Percentiles rank a stretch among this genome's conserved stretches.
These are phyloP conservation scores for Drosophila paranaensis DNA, from an alignment of 2,888 invertebrate genomes.

Conservation along the genomic window DNA sequence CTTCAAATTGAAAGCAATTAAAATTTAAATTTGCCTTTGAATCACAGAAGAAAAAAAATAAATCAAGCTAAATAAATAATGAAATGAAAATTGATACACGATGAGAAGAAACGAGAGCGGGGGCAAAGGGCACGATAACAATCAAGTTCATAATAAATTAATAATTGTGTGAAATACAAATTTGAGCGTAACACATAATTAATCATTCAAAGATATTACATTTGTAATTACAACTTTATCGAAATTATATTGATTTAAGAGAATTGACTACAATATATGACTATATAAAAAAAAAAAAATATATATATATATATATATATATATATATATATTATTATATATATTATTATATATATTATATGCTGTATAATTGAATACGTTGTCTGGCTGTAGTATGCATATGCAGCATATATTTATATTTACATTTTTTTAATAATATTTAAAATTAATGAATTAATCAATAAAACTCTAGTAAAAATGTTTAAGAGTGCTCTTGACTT, in stretches of 20 bases:
- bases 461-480: no score
- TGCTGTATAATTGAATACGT: no score
- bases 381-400: no score
- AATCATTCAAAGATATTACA: not conserved
- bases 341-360: no score
- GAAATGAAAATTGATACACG: constrained; percentile 1
- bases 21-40: not conserved
- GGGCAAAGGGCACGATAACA: not conserved
- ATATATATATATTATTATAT: no score
- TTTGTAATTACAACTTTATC: not conserved
- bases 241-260: not conserved
- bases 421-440: no score
- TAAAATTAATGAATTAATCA: no score
- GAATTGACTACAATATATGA: no score
- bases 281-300: no score
- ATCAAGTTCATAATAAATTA: not conserved
- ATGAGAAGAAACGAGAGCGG: not conserved
- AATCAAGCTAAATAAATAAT: not conserved
- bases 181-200: not conserved
- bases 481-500: no score
- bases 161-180: not conserved
- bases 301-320: no score
- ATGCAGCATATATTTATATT: no score
- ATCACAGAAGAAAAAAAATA: not conserved
- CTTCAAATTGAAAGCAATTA: constrained; percentile 4